These are phyloP conservation scores for Melanostoma scalare DNA, from an alignment of 2,888 invertebrate species.

Conservation along the genomic window DNA sequence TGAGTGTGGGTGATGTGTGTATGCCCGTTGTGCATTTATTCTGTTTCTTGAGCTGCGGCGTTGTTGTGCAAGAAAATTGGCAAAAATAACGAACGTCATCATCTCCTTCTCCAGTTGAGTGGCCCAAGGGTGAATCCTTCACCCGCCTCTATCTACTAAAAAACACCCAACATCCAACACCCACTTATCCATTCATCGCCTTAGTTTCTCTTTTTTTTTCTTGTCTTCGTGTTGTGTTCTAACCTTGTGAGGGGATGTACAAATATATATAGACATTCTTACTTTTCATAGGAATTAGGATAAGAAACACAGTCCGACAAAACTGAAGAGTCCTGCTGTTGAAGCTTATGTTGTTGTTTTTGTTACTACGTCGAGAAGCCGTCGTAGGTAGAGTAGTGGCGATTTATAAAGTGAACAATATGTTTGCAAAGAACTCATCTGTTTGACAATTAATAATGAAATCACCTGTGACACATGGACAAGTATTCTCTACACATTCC, in stretches of 20 bases:
- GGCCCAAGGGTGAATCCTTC: constrained; percentile 49
- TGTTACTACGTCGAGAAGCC: constrained; percentile 36
- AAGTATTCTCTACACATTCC: constrained; percentile 1
- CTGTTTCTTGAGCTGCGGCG: background rate
- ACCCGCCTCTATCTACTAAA: constrained; percentile 1
- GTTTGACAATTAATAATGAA: constrained; percentile 71
- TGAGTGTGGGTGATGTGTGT: constrained; percentile 10
- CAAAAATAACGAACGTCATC: constrained; percentile 48
- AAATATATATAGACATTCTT: constrained; percentile 1
- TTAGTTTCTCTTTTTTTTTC: constrained; percentile 37
- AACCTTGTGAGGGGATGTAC: constrained; percentile 2
- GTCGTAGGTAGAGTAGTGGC: constrained; percentile 21
- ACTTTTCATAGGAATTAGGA: constrained; percentile 27
- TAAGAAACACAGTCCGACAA: constrained; percentile 36
- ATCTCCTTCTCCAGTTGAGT: constrained; percentile 27
- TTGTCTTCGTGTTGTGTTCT: background rate
- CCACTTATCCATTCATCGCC: constrained; percentile 38
- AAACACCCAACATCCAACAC: constrained; percentile 10
- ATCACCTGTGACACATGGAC: constrained; percentile 68
- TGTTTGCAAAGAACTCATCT: constrained; percentile 69
- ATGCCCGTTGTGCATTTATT: constrained; percentile 27
- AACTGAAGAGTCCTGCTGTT: constrained; percentile 53
- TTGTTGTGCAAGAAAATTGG: constrained; percentile 51
- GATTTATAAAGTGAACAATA: constrained; percentile 65
- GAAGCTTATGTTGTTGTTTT: constrained; percentile 33